Evolutionary conservation across 1,140 invertebrate species (phyloP).

Genomic region (Platyura marginata): DNA sequence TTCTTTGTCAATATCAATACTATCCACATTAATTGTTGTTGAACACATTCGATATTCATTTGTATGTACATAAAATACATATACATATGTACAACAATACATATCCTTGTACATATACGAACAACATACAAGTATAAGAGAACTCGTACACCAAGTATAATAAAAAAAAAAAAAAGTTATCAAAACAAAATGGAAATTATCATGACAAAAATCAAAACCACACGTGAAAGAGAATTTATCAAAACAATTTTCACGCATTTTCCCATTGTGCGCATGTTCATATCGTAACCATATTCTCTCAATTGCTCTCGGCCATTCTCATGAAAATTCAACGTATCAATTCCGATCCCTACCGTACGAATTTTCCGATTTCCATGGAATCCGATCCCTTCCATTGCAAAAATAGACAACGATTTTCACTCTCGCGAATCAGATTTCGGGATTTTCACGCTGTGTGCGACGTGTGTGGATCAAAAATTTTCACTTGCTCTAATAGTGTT

Average conservation of each 20-base stretch:
- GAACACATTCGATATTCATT: too few relatives aligned
- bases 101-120: too few relatives aligned
- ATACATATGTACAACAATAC: too few relatives aligned
- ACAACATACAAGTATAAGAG: too few relatives aligned
- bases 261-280: background rate
- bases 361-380: background rate
- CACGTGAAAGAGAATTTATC: background rate
- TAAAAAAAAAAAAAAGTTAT: too few relatives aligned
- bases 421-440: background rate
- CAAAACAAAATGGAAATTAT: too few relatives aligned
- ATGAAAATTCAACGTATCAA: too few relatives aligned
- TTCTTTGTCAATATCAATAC: too few relatives aligned
- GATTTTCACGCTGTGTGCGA: background rate
- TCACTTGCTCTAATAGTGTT: constrained; percentile 1
- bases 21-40: too few relatives aligned
- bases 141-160: too few relatives aligned
- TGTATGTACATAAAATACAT: too few relatives aligned
- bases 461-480: background rate
- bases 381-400: background rate
- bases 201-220: background rate
- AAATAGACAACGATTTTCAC: background rate
- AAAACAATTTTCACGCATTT: background rate
- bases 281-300: background rate
- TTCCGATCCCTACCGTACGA: background rate
- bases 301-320: background rate